Percentiles rank a stretch among this genome's conserved stretches.
phyloP scores from a whole-genome alignment of 64 coral and sea anemone genomes.

The Stichodactyla helianthus region DNA sequence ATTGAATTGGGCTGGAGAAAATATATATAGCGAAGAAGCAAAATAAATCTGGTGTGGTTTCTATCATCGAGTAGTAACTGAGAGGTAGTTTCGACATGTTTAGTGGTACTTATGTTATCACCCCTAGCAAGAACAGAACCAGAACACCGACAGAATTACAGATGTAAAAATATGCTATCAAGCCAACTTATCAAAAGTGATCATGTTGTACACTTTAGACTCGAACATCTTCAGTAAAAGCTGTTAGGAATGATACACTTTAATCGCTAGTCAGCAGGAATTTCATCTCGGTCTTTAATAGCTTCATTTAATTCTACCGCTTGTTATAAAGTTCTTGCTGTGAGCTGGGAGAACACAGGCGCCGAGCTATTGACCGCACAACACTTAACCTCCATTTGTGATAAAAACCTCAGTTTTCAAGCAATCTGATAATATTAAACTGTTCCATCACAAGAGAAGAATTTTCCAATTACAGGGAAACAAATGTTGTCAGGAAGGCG shows the following conservation, averaged over 20 bases:
- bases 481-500: neutral
- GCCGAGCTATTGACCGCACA: neutral
- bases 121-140: neutral
- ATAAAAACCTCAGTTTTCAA: neutral
- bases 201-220: neutral
- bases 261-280: neutral
- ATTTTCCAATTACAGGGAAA: neutral
- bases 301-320: neutral
- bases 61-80: neutral
- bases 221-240: neutral
- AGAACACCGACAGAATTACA: neutral
- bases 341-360: neutral
- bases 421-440: neutral
- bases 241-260: neutral
- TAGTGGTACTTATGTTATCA: neutral
- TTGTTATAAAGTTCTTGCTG: neutral
- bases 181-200: neutral
- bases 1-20: neutral
- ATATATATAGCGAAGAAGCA: neutral
- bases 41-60: neutral
- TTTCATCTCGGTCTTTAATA: neutral
- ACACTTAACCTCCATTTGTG: conserved; percentile 11
- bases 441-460: neutral
- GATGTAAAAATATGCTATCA: neutral
- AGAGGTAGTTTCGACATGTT: neutral